A percentile compares a stretch with the other conserved stretches of the same genome.
Conservation (phyloP, 2,113 vertebrate species). For the Alces alces region DNA sequence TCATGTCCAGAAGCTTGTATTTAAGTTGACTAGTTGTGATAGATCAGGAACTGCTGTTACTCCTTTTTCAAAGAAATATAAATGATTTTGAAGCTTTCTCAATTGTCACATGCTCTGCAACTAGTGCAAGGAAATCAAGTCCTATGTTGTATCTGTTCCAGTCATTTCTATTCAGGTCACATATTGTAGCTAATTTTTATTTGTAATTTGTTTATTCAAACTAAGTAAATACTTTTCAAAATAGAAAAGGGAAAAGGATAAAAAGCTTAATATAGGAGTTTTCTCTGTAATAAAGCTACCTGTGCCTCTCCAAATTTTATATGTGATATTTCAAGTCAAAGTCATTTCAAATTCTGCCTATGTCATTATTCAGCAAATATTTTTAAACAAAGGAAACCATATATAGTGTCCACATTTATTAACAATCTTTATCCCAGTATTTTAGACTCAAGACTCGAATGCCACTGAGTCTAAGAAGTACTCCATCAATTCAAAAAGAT, state of each 20-base stretch:
- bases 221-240: constrained; percentile 84
- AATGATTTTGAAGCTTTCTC: constrained; percentile 77
- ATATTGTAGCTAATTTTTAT: constrained; percentile 85
- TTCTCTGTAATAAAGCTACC: neutral
- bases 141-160: constrained; percentile 81
- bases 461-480: neutral
- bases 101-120: constrained; percentile 76
- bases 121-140: constrained; percentile 75
- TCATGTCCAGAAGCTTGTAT: constrained; percentile 82
- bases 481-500: neutral
- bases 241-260: constrained; percentile 3
- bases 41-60: constrained; percentile 80
- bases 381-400: constrained; percentile 34
- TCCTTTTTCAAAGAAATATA: constrained; percentile 77
- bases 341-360: neutral
- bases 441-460: neutral
- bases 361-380: neutral
- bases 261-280: neutral
- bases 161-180: constrained; percentile 80
- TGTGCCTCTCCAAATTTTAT: neutral
- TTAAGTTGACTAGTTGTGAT: constrained; percentile 79
- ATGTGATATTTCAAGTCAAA: neutral
- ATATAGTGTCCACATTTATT: neutral
- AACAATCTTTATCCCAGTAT: neutral
- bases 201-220: constrained; percentile 87